Conservation (phyloP, 2,797 vertebrate genomes). For the Typhlichthys subterraneus region DNA sequence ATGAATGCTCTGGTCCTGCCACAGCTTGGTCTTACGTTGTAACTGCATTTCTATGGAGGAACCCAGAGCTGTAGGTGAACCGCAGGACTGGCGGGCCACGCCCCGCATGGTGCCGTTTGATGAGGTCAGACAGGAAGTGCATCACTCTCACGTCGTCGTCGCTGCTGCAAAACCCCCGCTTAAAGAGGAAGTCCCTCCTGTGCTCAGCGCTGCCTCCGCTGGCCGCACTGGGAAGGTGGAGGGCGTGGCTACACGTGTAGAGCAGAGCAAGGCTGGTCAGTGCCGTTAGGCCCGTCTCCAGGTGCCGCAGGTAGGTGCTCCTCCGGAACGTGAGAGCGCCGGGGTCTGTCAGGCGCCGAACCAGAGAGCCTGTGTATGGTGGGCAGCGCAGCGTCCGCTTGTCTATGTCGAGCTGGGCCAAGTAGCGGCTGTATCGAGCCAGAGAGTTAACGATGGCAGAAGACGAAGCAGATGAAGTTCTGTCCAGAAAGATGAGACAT, state of each 20-base stretch:
- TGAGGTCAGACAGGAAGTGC: conserved; percentile 86
- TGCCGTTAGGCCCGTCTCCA: conserved; percentile 85
- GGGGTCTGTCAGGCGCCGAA: conserved; percentile 82
- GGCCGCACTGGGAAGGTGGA: conserved; percentile 57
- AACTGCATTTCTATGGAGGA: conserved; percentile 56
- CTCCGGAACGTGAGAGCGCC: conserved; percentile 84
- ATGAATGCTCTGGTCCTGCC: background rate
- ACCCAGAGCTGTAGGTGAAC: conserved; percentile 82
- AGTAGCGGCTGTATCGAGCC: conserved; percentile 86
- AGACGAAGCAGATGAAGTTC: conserved; percentile 70
- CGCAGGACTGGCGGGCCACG: conserved; percentile 78
- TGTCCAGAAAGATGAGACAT: conserved; percentile 40
- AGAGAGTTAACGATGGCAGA: conserved; percentile 76
- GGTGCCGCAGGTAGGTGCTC: conserved; percentile 88
- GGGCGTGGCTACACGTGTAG: conserved; percentile 79
- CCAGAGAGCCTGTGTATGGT: conserved; percentile 82
- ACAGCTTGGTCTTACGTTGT: conserved; percentile 18
- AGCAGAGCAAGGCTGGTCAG: conserved; percentile 88
- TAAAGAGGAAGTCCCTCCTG: conserved; percentile 43
- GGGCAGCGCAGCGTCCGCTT: conserved; percentile 87
- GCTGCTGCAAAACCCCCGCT: conserved; percentile 59
- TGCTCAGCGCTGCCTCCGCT: conserved; percentile 58
- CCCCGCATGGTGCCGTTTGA: conserved; percentile 82
- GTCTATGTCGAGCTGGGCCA: conserved; percentile 87
- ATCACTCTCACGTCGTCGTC: conserved; percentile 85